These are phyloP conservation scores for Conomelus anceps DNA, from an alignment of 2,888 invertebrate genomes.

Conservation along the genomic window DNA sequence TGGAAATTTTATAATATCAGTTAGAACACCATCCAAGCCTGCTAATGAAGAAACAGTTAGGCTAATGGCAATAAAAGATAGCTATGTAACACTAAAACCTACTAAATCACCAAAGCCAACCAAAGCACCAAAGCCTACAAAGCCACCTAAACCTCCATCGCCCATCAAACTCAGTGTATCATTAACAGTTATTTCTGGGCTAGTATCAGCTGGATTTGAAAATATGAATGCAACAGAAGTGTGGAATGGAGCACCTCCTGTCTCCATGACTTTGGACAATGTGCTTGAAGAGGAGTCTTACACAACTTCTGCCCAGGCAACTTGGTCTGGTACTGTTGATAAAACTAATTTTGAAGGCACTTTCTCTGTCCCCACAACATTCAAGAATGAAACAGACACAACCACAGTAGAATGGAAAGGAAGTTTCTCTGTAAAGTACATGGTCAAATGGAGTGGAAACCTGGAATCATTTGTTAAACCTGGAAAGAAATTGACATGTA, in stretches of 20 bases:
- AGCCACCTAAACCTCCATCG: conserved; percentile 10
- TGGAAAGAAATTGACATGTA: conserved; percentile 28
- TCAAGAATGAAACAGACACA: conserved; percentile 3
- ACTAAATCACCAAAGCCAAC: neutral
- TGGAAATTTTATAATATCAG: conserved; percentile 25
- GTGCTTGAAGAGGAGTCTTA: conserved; percentile 24
- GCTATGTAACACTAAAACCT: neutral
- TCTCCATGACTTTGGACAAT: conserved; percentile 26
- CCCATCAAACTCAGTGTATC: conserved; percentile 13
- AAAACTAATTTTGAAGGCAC: conserved; percentile 21
- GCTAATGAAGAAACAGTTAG: neutral
- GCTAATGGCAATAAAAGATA: neutral
- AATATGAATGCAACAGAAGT: conserved; percentile 20
- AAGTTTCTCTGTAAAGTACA: conserved; percentile 26
- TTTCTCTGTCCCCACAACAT: conserved; percentile 21
- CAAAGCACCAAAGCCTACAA: conserved; percentile 12
- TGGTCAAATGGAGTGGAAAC: conserved; percentile 23
- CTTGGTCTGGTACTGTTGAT: conserved; percentile 21
- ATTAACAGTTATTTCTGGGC: conserved; percentile 24
- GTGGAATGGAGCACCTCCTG: conserved; percentile 27
- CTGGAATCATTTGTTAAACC: conserved; percentile 24
- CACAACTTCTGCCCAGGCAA: conserved; percentile 17
- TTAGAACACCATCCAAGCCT: neutral
- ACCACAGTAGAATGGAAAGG: conserved; percentile 17
- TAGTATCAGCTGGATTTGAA: conserved; percentile 23